A percentile compares a stretch with the other conserved stretches of the same genome.
These are phyloP conservation scores for Metaphire vulgaris DNA, from an alignment of 1,140 invertebrate genomes.

Conservation along the genomic window DNA sequence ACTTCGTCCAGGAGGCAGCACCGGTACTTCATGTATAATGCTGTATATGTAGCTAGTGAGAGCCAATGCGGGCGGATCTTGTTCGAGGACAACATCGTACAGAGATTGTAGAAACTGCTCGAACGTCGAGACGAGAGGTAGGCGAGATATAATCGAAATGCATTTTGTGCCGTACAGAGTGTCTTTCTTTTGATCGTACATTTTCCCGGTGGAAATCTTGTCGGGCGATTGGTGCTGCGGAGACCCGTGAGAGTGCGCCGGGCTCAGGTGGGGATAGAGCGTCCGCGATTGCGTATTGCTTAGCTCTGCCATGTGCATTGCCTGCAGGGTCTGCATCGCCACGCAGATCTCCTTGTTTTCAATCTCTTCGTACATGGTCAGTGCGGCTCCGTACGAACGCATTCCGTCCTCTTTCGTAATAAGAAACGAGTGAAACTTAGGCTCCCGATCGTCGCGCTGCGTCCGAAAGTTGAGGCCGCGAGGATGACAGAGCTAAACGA, in stretches of 20 bases:
- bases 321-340: slow-evolving; percentile 88
- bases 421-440: slow-evolving; percentile 93
- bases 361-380: slow-evolving; percentile 92
- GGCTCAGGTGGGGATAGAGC: slow-evolving; percentile 31
- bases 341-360: slow-evolving; percentile 81
- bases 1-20: slow-evolving; percentile 78
- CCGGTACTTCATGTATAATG: slow-evolving; percentile 83
- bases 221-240: slow-evolving; percentile 36
- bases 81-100: slow-evolving; percentile 61
- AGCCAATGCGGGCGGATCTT: slow-evolving; percentile 40
- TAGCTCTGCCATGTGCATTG: slow-evolving; percentile 84
- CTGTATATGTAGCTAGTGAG: slow-evolving; percentile 92
- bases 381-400: slow-evolving; percentile 83
- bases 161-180: slow-evolving; percentile 89
- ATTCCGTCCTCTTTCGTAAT: slow-evolving; percentile 94
- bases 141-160: slow-evolving; percentile 77
- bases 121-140: slow-evolving; percentile 69
- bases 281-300: slow-evolving; percentile 45
- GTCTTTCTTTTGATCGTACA: slow-evolving; percentile 88
- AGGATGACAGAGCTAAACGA: slow-evolving; percentile 77
- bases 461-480: slow-evolving; percentile 87
- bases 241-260: slow-evolving; percentile 29
- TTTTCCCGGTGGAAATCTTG: slow-evolving; percentile 54
- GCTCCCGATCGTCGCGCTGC: slow-evolving; percentile 80
- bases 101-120: slow-evolving; percentile 70